Evolutionary conservation across 2,113 vertebrate species (phyloP).

Genomic region (Sylvilagus bachmani): DNA sequence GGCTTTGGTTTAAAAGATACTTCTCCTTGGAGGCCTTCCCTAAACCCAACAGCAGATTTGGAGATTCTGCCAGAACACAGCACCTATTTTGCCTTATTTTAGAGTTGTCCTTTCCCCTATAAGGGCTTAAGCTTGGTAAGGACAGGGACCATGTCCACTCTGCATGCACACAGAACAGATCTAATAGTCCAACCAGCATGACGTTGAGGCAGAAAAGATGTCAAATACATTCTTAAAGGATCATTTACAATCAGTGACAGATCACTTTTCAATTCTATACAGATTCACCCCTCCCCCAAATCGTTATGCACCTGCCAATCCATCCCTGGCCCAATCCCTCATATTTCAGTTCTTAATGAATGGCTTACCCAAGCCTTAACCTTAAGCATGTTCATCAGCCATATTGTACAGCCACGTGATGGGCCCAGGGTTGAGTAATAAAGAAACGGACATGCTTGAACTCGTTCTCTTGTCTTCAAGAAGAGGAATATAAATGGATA

Average conservation of each 20-base stretch:
- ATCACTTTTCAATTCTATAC: conserved; percentile 39
- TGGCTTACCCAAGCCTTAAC: not conserved
- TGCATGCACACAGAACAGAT: not conserved
- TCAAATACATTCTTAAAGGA: not conserved
- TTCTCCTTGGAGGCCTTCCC: not conserved
- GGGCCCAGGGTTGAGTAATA: conserved; percentile 15
- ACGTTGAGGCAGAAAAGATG: conserved; percentile 20
- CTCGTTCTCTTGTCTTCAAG: not conserved
- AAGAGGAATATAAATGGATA: conserved; percentile 22
- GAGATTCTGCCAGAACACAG: not conserved
- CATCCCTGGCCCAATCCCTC: not conserved
- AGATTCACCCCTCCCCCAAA: conserved; percentile 6
- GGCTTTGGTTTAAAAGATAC: not conserved
- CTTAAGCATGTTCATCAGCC: not conserved
- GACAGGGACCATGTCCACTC: not conserved
- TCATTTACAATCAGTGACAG: conserved; percentile 34
- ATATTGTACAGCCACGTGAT: not conserved
- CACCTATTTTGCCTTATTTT: not conserved
- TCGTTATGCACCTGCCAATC: not conserved
- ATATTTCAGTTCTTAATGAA: not conserved
- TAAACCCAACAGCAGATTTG: not conserved
- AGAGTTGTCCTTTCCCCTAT: not conserved
- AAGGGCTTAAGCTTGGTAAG: not conserved
- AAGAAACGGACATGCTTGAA: not conserved
- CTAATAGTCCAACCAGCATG: not conserved